Evolutionary conservation across 2,113 vertebrate species (phyloP), one percentile per base, ranked within the genome.

Genomic region (Ictalurus furcatus): DNA sequence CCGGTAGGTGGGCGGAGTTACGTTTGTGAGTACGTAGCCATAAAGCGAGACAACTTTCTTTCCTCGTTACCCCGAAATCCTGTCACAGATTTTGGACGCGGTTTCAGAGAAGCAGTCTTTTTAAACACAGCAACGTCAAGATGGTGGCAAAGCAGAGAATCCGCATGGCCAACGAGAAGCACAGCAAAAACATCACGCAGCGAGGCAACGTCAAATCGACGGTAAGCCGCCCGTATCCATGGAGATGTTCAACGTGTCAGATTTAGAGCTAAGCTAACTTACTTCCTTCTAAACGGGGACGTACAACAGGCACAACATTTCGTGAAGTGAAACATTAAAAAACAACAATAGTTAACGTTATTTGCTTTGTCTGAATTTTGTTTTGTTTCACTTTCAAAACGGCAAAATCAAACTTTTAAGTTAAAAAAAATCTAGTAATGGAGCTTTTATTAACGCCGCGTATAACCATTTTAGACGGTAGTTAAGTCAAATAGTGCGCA

Each of bases 111-210:
- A 8, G 19, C 65, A 1, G 34, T 56, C 69, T 34, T 81, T 17
- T 63, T 17, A 71, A 63, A 23, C 59, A 48, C 14, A 84, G 16
- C 48, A 30, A 25, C 48, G 84, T 16, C 69, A 94, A 90, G 92
- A 92, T 94, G 94, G 95, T 96, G 92, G 96, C 93, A 34, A 97
- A 96, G 86, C 91, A 95, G 92, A 90, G 95, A 90, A 95, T 97
- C 91, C 91, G 92, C 85, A 95, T 96, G 94, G 94, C 94, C 87
- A 96, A 95, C 28, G 93, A 96, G 93, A 97, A 97, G 91, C 95
- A 95, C 94, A 96, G 95, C 91, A 96, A 97, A 90, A 95, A 94
- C 91, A 94, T 94, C 94, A 95, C 92, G 74, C 95, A 92, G 94
- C 93, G 94, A 90, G 94, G 94, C 85, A 96, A 96, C 93, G 94